A percentile compares a stretch with the other conserved stretches of the same genome.
phyloP scores from a whole-genome alignment of 2,113 vertebrate genomes.

The Campylorhamphus procurvoides region DNA sequence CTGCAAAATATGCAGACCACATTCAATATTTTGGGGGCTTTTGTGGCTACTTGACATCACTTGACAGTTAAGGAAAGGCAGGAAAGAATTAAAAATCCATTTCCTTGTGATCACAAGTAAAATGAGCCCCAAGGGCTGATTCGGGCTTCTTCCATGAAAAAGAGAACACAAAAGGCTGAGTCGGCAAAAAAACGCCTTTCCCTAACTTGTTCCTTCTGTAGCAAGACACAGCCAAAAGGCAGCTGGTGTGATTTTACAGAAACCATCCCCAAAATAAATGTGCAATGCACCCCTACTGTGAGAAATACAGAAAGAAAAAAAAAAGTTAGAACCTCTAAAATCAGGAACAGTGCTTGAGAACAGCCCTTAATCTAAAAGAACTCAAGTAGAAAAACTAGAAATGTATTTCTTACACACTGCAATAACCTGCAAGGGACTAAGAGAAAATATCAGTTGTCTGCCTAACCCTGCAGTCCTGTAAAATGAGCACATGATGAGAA shows the following conservation, averaged over 20 bases:
- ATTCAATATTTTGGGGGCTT: not conserved
- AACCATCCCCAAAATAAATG: not conserved
- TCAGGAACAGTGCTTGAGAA: not conserved
- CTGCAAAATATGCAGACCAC: not conserved
- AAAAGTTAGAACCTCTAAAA: not conserved
- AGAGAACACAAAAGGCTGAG: not conserved
- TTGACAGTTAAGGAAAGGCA: not conserved
- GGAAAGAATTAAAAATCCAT: not conserved
- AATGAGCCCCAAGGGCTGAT: not conserved
- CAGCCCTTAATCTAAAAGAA: not conserved
- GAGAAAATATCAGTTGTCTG: not conserved
- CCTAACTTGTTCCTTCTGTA: not conserved
- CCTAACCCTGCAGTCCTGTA: not conserved
- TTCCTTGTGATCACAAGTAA: not conserved
- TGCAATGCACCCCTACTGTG: not conserved
- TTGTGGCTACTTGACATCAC: not conserved
- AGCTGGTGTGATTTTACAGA: not conserved
- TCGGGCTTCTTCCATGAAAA: not conserved
- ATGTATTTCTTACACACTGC: not conserved
- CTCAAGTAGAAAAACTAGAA: not conserved
- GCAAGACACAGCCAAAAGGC: not conserved
- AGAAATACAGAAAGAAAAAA: not conserved
- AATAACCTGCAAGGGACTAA: not conserved
- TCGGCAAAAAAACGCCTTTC: not conserved
- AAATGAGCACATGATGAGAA: fast-evolving